These are phyloP conservation scores for Triplophysa dalaica DNA, from an alignment of 2,113 vertebrate species.

Conservation along the genomic window DNA sequence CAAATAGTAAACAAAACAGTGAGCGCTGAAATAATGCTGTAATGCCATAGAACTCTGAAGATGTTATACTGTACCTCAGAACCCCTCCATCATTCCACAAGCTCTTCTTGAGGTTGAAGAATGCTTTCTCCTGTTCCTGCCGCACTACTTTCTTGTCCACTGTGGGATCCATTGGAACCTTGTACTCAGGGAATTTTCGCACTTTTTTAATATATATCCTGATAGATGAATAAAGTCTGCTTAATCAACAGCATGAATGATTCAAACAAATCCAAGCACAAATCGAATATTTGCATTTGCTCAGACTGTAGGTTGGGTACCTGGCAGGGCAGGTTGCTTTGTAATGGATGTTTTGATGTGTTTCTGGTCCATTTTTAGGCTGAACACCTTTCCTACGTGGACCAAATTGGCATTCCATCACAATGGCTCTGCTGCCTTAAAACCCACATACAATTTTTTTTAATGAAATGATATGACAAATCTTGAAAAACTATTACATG, in stretches of 20 bases:
- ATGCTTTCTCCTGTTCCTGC: slow-evolving; percentile 85
- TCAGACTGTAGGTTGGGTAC: slow-evolving; percentile 55
- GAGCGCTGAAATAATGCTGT: not conserved
- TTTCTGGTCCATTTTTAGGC: slow-evolving; percentile 78
- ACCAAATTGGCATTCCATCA: slow-evolving; percentile 87
- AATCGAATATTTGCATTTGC: not conserved
- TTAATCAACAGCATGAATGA: not conserved
- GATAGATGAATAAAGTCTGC: slow-evolving; percentile 30
- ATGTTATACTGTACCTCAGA: slow-evolving; percentile 70
- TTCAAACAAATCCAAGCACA: not conserved
- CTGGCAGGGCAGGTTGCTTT: slow-evolving; percentile 83
- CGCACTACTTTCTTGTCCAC: slow-evolving; percentile 85
- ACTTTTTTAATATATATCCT: slow-evolving; percentile 90
- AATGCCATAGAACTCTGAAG: not conserved
- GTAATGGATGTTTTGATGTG: slow-evolving; percentile 68
- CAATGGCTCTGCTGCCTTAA: slow-evolving; percentile 84
- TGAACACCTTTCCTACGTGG: slow-evolving; percentile 83
- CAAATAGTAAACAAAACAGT: not conserved
- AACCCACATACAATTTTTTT: slow-evolving; percentile 3
- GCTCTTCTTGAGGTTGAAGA: slow-evolving; percentile 82
- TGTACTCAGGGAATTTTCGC: slow-evolving; percentile 82
- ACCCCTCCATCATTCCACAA: slow-evolving; percentile 78
- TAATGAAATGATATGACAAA: not conserved
- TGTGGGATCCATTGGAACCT: slow-evolving; percentile 82
- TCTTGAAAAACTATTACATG: not conserved